These are phyloP conservation scores for Scaptomyza cyrtandrae DNA, from an alignment of 2,888 invertebrate species.

Conservation along the genomic window DNA sequence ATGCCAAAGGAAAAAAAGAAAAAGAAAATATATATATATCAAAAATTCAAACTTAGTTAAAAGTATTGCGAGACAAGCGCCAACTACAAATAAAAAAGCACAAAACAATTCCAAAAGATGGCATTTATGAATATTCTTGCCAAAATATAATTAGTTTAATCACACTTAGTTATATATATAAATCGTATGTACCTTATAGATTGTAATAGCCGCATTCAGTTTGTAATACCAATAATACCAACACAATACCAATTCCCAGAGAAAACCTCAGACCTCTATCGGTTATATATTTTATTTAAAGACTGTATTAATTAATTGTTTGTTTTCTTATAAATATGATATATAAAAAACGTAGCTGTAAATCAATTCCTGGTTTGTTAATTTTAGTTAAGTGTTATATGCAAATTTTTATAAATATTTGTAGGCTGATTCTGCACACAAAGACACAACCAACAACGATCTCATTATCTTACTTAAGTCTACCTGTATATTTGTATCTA, in stretches of 20 bases:
- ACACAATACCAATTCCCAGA: constrained; percentile 48
- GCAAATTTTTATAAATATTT: constrained; percentile 6
- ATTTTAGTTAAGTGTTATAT: constrained; percentile 47
- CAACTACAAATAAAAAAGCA: constrained; percentile 42
- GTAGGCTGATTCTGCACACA: constrained; percentile 58
- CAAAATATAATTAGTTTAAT: constrained; percentile 42
- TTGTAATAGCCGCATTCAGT: constrained; percentile 60
- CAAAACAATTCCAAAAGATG: constrained; percentile 60
- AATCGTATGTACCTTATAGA: constrained; percentile 76
- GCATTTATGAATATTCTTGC: constrained; percentile 39
- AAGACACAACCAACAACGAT: constrained; percentile 65
- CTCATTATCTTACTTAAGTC: constrained; percentile 62
- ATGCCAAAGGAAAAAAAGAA: constrained; percentile 72
- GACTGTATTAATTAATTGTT: constrained; percentile 62
- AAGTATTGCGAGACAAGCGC: constrained; percentile 60
- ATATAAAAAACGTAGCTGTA: constrained; percentile 19
- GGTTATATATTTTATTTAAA: constrained; percentile 61
- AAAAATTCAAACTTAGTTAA: constrained; percentile 22
- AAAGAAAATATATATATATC: constrained; percentile 17
- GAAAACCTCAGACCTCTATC: constrained; percentile 64
- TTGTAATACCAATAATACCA: constrained; percentile 40
- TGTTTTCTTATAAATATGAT: constrained; percentile 33
- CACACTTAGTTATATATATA: constrained; percentile 33
- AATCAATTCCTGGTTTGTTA: constrained; percentile 49
- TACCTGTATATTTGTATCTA: constrained; percentile 19